Evolutionary conservation across 2,113 vertebrate genomes (phyloP).

Genomic region (Reinhardtius hippoglossoides): DNA sequence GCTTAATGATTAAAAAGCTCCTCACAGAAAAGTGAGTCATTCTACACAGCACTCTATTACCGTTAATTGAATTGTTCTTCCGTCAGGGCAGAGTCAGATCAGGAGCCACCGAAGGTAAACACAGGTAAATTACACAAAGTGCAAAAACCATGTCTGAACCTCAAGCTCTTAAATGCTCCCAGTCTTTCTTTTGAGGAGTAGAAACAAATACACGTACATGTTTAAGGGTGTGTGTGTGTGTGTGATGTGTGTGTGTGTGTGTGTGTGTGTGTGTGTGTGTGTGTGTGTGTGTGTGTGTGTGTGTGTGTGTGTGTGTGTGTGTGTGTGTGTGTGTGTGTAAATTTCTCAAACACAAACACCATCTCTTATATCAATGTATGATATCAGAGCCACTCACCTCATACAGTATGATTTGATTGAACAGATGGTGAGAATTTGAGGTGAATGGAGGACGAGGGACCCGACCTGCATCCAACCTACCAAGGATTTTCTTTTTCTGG

Average conservation of each 20-base stretch:
- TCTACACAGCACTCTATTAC: not conserved
- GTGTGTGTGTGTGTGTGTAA: not conserved
- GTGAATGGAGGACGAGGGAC: not conserved
- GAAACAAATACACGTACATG: not conserved
- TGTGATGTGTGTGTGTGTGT: not conserved
- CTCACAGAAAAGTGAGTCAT: not conserved
- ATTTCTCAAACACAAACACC: too few relatives aligned
- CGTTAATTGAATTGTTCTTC: not conserved
- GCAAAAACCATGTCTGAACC: not conserved
- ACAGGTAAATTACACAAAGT: not conserved
- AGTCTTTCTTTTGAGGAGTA: not conserved
- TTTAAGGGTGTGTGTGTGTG: not conserved
- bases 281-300: constrained; percentile 1
- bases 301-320: not conserved
- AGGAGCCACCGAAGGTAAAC: not conserved
- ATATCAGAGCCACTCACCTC: not conserved
- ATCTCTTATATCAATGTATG: too few relatives aligned
- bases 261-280: not conserved
- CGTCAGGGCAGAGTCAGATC: not conserved
- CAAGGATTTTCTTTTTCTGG: too few relatives aligned
- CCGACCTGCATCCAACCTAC: too few relatives aligned
- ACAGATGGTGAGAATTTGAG: not conserved
- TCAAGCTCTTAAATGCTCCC: not conserved
- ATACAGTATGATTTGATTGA: not conserved
- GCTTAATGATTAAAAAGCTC: constrained; percentile 4